Evolutionary conservation across 2,888 invertebrate species (phyloP).

Genomic region (Notodonta dromedarius): DNA sequence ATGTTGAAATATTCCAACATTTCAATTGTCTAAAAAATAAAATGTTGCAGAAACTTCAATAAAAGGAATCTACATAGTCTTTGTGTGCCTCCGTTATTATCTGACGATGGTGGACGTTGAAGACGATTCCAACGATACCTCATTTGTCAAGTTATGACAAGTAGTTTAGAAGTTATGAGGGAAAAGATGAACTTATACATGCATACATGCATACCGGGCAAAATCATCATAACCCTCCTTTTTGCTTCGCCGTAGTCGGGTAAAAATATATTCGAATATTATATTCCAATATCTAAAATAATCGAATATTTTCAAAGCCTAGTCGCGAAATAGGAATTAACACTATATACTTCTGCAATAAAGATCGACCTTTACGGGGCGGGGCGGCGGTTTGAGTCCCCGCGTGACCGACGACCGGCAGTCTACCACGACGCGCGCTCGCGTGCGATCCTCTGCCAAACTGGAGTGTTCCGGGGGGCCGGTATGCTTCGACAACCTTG

Average conservation of each 20-base stretch:
- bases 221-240: too few species aligned
- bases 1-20: too few species aligned
- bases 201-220: too few species aligned
- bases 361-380: conserved; percentile 57
- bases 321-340: conserved; percentile 68
- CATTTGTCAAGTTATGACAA: too few species aligned
- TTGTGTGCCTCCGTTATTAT: background rate
- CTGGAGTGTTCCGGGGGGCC: conserved; percentile 81
- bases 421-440: conserved; percentile 74
- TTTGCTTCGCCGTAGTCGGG: too few species aligned
- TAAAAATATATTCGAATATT: too few species aligned
- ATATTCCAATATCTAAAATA: too few species aligned
- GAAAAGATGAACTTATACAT: too few species aligned
- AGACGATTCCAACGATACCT: too few species aligned
- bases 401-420: conserved; percentile 61
- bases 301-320: conserved; percentile 17
- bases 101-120: background rate
- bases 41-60: background rate
- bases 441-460: conserved; percentile 75
- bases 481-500: conserved; percentile 81
- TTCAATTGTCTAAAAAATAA: too few species aligned
- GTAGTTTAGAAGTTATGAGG: too few species aligned
- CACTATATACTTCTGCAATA: conserved; percentile 54
- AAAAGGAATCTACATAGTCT: background rate
- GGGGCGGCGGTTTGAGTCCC: conserved; percentile 47